Conservation (phyloP, 2,888 invertebrate species). For the Lycia hirtaria region DNA sequence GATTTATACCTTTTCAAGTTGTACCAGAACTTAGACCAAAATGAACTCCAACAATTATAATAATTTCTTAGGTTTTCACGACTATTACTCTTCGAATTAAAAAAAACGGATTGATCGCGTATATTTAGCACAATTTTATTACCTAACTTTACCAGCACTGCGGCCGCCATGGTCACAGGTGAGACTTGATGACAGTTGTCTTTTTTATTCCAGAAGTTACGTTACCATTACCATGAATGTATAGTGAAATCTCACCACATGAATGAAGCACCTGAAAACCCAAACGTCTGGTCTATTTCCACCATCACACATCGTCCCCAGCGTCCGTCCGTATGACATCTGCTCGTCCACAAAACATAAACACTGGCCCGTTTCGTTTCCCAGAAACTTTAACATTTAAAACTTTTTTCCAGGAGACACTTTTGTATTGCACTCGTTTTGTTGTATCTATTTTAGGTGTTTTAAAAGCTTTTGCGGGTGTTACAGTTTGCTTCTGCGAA, state of each 20-base stretch:
- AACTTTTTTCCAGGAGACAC: slow-evolving; percentile 74
- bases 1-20: too few relatives aligned
- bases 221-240: too few relatives aligned
- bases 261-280: slow-evolving; percentile 20
- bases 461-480: slow-evolving; percentile 38
- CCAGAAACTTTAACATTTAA: slow-evolving; percentile 75
- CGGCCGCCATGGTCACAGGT: too few relatives aligned
- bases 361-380: slow-evolving; percentile 78
- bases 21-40: too few relatives aligned
- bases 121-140: too few relatives aligned
- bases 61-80: too few relatives aligned
- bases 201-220: too few relatives aligned
- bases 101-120: too few relatives aligned
- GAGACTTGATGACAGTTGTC: too few relatives aligned
- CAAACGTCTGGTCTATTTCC: slow-evolving; percentile 28
- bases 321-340: slow-evolving; percentile 67
- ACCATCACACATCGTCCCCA: slow-evolving; percentile 14
- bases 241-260: background rate
- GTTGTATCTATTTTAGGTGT: slow-evolving; percentile 54
- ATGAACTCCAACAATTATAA: too few relatives aligned
- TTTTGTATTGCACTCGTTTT: slow-evolving; percentile 53
- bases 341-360: slow-evolving; percentile 66
- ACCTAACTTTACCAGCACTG: too few relatives aligned
- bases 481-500: slow-evolving; percentile 35
- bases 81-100: too few relatives aligned